Percentiles rank a stretch among this genome's conserved stretches.
phyloP scores from a whole-genome alignment of 2,113 vertebrate genomes.

The Elgaria multicarinata region DNA sequence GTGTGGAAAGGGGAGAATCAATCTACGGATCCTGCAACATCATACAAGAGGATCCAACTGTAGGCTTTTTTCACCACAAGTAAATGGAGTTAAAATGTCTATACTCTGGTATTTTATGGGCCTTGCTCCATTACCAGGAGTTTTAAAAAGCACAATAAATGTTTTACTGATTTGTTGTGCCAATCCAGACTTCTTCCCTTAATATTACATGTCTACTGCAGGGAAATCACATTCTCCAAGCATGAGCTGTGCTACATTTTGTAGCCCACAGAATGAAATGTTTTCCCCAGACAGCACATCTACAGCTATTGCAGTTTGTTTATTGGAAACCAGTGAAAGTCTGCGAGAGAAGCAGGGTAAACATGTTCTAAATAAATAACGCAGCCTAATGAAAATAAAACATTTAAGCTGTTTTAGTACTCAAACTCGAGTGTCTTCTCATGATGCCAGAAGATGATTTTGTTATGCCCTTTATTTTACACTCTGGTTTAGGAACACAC shows the following conservation, averaged over 20 bases:
- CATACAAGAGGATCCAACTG: not conserved
- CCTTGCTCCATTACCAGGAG: not conserved
- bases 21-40: not conserved
- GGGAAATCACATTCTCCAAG: not conserved
- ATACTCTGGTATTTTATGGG: no score
- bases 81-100: not conserved
- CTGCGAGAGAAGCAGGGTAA: not conserved
- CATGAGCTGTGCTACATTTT: not conserved
- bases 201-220: not conserved
- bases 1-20: not conserved
- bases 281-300: not conserved
- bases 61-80: not conserved
- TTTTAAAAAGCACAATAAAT: not conserved
- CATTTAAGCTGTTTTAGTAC: not conserved
- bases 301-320: not conserved
- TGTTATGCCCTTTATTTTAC: not conserved
- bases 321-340: not conserved
- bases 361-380: not conserved
- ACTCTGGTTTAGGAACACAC: slow-evolving; percentile 43
- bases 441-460: not conserved
- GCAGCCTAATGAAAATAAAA: not conserved
- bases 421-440: not conserved
- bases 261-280: not conserved
- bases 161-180: not conserved
- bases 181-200: not conserved